Conservation (phyloP, 2,113 vertebrate species). For the Xenus cinereus region DNA sequence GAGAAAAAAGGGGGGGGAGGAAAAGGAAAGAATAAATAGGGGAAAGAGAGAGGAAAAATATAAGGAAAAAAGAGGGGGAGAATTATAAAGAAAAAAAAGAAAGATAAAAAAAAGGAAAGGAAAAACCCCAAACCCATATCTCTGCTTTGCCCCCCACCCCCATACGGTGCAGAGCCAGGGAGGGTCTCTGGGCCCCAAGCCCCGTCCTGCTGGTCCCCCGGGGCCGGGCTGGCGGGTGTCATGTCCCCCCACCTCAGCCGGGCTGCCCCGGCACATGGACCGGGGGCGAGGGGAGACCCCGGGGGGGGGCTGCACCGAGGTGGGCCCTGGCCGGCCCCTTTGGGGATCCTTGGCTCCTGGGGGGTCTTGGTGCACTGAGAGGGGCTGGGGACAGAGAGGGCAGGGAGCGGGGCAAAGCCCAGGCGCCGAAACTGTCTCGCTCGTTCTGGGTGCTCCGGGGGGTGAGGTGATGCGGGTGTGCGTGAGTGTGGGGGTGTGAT, state of each 20-base stretch:
- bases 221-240: background rate
- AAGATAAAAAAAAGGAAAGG: background rate
- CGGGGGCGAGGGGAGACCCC: fast-evolving
- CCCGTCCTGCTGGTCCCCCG: fast-evolving
- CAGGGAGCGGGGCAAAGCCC: fast-evolving
- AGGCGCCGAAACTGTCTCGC: fast-evolving
- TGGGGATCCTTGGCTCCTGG: fast-evolving
- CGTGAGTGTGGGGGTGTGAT: background rate
- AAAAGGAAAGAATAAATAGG: background rate
- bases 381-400: background rate
- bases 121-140: fast-evolving
- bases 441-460: background rate
- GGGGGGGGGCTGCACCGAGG: fast-evolving
- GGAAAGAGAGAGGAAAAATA: background rate
- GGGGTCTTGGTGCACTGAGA: background rate
- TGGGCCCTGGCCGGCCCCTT: fast-evolving
- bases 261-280: background rate
- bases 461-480: background rate
- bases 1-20: background rate
- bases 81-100: no score
- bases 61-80: background rate
- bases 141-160: background rate
- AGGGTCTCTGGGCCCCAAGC: fast-evolving
- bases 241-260: no score
- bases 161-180: fast-evolving